A percentile compares a stretch with the other conserved stretches of the same genome.
These are phyloP conservation scores for Eumaeus atala DNA, from an alignment of 1,140 invertebrate genomes.

Conservation along the genomic window DNA sequence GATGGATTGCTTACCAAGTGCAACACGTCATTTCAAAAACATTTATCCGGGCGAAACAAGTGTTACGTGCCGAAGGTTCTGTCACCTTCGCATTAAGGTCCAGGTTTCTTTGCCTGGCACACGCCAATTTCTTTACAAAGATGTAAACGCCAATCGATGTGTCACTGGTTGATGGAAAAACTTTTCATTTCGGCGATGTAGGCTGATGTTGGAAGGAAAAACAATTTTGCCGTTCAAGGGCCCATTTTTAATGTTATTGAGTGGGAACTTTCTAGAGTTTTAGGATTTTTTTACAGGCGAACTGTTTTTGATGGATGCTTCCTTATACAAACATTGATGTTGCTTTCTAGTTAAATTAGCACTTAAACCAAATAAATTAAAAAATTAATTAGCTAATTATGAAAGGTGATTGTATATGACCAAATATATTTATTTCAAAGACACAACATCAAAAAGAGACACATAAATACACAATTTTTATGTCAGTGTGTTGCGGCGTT, in stretches of 20 bases:
- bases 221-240: conserved; percentile 64
- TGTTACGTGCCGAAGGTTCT: background rate
- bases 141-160: conserved; percentile 69
- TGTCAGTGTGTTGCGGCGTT: no score
- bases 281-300: conserved; percentile 13
- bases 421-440: no score
- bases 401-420: no score
- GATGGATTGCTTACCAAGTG: conserved; percentile 61
- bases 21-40: conserved; percentile 50
- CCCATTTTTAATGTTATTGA: conserved; percentile 70
- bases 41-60: conserved; percentile 9
- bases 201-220: conserved; percentile 51
- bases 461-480: no score
- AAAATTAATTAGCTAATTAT: no score
- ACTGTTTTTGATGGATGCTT: conserved; percentile 20
- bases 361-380: no score
- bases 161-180: conserved; percentile 68
- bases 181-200: conserved; percentile 70
- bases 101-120: conserved; percentile 51
- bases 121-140: conserved; percentile 62
- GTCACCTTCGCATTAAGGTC: conserved; percentile 40
- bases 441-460: no score
- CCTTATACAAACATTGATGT: no score
- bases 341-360: no score
- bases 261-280: conserved; percentile 43